These are phyloP conservation scores for Garra rufa DNA, from an alignment of 2,113 vertebrate species.

Conservation along the genomic window DNA sequence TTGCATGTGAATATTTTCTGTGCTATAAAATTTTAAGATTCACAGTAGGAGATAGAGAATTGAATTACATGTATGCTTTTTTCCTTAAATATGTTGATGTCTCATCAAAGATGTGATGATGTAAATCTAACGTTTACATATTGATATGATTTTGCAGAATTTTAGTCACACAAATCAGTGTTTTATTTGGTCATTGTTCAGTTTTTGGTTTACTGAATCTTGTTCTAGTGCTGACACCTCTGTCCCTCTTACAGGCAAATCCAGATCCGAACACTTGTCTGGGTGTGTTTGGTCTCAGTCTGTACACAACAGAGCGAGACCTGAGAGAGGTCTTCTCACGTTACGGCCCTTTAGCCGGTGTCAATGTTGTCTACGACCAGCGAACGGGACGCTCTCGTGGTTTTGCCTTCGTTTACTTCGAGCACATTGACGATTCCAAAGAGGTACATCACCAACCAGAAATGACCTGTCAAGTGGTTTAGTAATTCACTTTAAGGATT, in stretches of 20 bases:
- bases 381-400: conserved; percentile 90
- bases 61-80: not conserved
- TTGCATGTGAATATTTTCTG: conserved; percentile 22
- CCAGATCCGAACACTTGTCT: conserved; percentile 93
- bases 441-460: conserved; percentile 78
- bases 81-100: not conserved
- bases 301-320: conserved; percentile 93
- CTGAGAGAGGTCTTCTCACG: conserved; percentile 94
- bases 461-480: not conserved
- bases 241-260: conserved; percentile 81
- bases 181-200: too few relatives aligned
- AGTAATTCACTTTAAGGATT: not conserved
- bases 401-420: conserved; percentile 94
- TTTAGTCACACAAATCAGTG: not conserved
- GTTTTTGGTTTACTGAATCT: not conserved
- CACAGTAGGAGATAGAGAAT: not conserved
- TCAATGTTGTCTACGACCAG: conserved; percentile 95
- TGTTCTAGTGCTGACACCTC: not conserved
- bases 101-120: not conserved
- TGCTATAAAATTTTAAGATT: not conserved
- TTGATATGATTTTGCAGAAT: not conserved
- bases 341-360: conserved; percentile 87
- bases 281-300: conserved; percentile 93
- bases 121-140: not conserved
- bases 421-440: conserved; percentile 92